A percentile compares a stretch with the other conserved stretches of the same genome.
phyloP scores from a whole-genome alignment of 2,113 vertebrate species.

The Odocoileus hemionus region DNA sequence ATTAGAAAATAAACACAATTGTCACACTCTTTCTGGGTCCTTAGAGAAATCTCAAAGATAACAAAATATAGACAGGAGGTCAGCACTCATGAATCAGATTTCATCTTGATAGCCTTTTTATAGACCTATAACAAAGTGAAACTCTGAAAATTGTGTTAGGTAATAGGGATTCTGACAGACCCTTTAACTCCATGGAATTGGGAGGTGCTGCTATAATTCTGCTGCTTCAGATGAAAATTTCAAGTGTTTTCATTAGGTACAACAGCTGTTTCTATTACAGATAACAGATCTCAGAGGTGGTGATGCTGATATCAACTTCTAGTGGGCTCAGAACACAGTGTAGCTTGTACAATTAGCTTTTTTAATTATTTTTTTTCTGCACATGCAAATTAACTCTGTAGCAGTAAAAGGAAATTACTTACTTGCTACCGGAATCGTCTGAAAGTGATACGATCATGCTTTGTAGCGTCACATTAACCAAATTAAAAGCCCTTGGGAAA shows the following conservation, averaged over 20 bases:
- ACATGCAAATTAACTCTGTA: conserved; percentile 76
- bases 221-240: conserved; percentile 73
- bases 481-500: conserved; percentile 73
- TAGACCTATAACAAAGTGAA: conserved; percentile 54
- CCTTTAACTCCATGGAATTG: conserved; percentile 70
- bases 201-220: conserved; percentile 75
- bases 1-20: background rate
- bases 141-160: conserved; percentile 61
- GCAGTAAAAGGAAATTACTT: conserved; percentile 79
- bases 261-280: conserved; percentile 82
- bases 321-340: conserved; percentile 63
- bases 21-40: background rate
- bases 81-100: conserved; percentile 58
- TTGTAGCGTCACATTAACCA: conserved; percentile 63
- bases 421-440: conserved; percentile 68
- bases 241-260: conserved; percentile 80
- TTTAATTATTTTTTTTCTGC: conserved; percentile 64
- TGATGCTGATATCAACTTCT: conserved; percentile 72
- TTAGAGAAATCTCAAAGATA: conserved; percentile 39
- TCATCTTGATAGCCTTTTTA: conserved; percentile 66
- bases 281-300: conserved; percentile 77
- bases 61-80: conserved; percentile 40
- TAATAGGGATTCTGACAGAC: conserved; percentile 70
- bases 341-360: conserved; percentile 74
- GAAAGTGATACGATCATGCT: conserved; percentile 68